Conservation (phyloP, 2,888 invertebrate genomes). For the Troilus luridus region DNA sequence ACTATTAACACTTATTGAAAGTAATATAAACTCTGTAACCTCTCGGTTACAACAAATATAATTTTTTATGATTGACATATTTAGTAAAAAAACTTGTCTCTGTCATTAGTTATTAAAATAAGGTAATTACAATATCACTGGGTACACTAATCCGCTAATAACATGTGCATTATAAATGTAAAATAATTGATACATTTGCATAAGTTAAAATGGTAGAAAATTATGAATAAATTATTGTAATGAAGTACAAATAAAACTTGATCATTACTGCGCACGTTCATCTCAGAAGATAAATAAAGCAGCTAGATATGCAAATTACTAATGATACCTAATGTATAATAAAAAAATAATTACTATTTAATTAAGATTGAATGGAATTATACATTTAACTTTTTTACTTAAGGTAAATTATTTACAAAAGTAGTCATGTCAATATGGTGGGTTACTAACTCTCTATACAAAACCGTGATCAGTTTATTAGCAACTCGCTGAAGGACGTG, state of each 20-base stretch:
- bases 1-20: not conserved
- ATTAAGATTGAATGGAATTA: too few species aligned
- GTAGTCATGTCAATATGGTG: not conserved
- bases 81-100: not conserved
- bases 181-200: not conserved
- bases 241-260: not conserved
- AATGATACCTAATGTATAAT: not conserved
- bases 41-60: not conserved
- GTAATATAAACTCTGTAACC: not conserved
- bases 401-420: not conserved
- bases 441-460: not conserved
- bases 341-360: too few species aligned
- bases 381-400: too few species aligned
- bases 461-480: not conserved
- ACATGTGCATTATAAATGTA: not conserved
- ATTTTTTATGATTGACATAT: too few species aligned
- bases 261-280: not conserved
- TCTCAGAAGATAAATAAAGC: not conserved
- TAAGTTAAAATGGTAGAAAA: not conserved
- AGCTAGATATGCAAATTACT: not conserved
- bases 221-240: slow-evolving; percentile 10
- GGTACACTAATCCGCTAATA: not conserved
- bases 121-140: not conserved
- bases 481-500: not conserved
- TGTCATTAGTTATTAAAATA: not conserved